Evolutionary conservation across 2,113 vertebrate species (phyloP).

Genomic region (Circaetus gallicus): DNA sequence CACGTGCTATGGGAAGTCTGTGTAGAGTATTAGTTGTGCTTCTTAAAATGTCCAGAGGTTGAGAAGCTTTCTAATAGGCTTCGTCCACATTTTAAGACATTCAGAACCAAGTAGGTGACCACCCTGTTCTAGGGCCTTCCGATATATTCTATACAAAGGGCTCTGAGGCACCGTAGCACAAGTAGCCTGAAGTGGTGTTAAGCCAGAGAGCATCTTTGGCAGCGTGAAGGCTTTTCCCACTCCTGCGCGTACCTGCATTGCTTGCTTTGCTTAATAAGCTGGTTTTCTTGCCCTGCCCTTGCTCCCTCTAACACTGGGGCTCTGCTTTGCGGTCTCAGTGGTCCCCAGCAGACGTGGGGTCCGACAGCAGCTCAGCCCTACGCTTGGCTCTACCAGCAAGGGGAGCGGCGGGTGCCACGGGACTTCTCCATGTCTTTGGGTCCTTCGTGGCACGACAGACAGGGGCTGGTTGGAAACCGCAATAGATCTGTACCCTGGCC

Average conservation of each 20-base stretch:
- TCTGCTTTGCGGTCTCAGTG: not conserved
- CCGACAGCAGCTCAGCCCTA: accelerated
- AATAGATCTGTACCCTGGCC: not conserved
- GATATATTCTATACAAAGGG: not conserved
- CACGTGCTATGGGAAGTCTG: not conserved
- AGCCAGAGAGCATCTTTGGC: not conserved
- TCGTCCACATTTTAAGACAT: not conserved
- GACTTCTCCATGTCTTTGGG: not conserved
- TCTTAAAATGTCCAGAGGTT: not conserved
- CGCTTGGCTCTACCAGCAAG: not conserved
- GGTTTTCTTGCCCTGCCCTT: not conserved
- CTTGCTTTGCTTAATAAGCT: not conserved
- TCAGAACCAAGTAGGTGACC: not conserved
- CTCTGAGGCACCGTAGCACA: not conserved
- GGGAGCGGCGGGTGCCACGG: not conserved
- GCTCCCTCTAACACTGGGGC: not conserved
- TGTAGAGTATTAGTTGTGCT: not conserved
- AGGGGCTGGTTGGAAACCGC: not conserved
- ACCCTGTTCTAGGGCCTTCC: not conserved
- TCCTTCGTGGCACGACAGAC: not conserved
- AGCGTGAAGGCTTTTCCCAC: not conserved
- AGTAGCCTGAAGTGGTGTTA: not conserved
- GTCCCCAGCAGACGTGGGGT: not conserved
- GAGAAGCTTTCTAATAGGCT: not conserved
- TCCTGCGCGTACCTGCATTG: accelerated